Evolutionary conservation across 2,888 invertebrate species (phyloP).

Genomic region (Unio pictorum): DNA sequence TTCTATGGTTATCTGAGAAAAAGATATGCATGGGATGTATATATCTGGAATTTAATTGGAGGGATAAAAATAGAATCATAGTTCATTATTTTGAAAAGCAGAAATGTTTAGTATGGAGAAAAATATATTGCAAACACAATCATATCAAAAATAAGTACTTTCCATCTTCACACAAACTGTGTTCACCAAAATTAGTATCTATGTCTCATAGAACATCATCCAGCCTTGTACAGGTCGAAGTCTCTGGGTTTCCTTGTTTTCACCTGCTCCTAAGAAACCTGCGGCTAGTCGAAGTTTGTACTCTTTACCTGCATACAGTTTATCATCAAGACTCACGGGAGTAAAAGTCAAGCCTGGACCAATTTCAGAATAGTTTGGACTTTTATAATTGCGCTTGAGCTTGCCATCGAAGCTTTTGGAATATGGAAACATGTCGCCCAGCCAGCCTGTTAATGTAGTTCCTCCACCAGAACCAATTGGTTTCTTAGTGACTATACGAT

Average conservation of each 20-base stretch:
- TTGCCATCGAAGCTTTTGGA: not conserved
- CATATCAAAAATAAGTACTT: too few species aligned
- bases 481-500: not conserved
- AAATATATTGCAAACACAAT: too few species aligned
- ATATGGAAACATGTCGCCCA: not conserved
- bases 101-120: too few species aligned
- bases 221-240: conserved; percentile 1
- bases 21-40: too few species aligned
- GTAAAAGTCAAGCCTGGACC: not conserved
- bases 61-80: too few species aligned
- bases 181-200: too few species aligned
- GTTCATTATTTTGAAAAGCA: too few species aligned
- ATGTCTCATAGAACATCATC: not conserved
- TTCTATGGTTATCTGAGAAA: too few species aligned
- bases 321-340: not conserved
- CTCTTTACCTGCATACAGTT: not conserved
- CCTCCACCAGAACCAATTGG: not conserved
- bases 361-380: not conserved
- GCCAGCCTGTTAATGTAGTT: not conserved
- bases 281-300: not conserved
- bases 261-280: not conserved
- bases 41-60: too few species aligned
- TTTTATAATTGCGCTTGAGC: not conserved
- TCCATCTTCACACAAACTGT: too few species aligned
- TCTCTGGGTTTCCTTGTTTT: not conserved